A percentile compares a stretch with the other conserved stretches of the same genome.
phyloP scores from a whole-genome alignment of 1,140 invertebrate genomes.

The Drosophila prosaltans region DNA sequence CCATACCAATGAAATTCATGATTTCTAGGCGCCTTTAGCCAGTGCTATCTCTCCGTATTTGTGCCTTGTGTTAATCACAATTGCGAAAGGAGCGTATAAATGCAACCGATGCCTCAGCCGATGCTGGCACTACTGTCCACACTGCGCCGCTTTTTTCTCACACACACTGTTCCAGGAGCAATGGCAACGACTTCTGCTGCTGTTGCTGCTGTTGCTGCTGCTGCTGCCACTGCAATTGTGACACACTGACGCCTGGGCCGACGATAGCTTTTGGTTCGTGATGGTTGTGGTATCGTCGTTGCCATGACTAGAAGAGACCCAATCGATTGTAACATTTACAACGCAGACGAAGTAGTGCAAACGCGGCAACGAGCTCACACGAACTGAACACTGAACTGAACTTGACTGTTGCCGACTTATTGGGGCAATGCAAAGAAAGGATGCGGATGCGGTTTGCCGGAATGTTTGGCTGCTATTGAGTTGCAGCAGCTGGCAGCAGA shows the following conservation, averaged over 20 bases:
- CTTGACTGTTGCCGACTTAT: slow-evolving; percentile 42
- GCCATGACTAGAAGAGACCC: slow-evolving; percentile 54
- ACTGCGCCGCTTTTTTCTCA: slow-evolving; percentile 38
- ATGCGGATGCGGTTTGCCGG: slow-evolving; percentile 29
- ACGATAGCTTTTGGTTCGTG: slow-evolving; percentile 19
- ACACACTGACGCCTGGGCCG: slow-evolving; percentile 48
- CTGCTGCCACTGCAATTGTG: slow-evolving; percentile 50
- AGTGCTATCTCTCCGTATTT: slow-evolving; percentile 81
- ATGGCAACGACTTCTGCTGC: not conserved
- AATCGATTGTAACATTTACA: slow-evolving; percentile 67
- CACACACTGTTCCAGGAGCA: slow-evolving; percentile 33
- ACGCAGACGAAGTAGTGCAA: slow-evolving; percentile 55
- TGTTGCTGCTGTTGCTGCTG: slow-evolving; percentile 17
- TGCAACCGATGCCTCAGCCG: slow-evolving; percentile 59
- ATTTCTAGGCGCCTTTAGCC: slow-evolving; percentile 81
- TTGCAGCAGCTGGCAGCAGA: slow-evolving; percentile 30
- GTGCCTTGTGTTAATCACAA: slow-evolving; percentile 47
- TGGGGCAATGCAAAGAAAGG: slow-evolving; percentile 22
- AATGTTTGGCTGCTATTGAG: not conserved
- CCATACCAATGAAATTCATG: slow-evolving; percentile 83
- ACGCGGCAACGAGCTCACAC: slow-evolving; percentile 66
- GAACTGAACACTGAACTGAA: slow-evolving; percentile 53
- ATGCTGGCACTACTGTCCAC: slow-evolving; percentile 52
- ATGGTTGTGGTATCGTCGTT: slow-evolving; percentile 34
- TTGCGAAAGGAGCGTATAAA: slow-evolving; percentile 32